phyloP scores from a whole-genome alignment of 2,888 invertebrate genomes.

The Coronaproctus castanopsis region DNA sequence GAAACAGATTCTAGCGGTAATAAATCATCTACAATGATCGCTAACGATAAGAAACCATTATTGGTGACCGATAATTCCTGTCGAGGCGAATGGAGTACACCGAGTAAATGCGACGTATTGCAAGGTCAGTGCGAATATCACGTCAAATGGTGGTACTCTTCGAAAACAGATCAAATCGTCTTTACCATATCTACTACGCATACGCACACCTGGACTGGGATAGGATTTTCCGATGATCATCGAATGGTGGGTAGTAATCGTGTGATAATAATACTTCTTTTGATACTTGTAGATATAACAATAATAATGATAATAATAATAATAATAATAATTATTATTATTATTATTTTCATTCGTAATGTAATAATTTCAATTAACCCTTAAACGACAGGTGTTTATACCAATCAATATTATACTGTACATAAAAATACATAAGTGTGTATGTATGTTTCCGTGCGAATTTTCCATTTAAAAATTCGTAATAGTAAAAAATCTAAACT shows the following conservation, averaged over 20 bases:
- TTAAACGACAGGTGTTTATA: too few relatives aligned
- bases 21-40: too few relatives aligned
- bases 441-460: too few relatives aligned
- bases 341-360: slow-evolving; percentile 11
- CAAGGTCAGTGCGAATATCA: slow-evolving; percentile 55
- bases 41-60: neutral
- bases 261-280: neutral
- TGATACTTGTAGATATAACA: neutral
- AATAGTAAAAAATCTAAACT: too few relatives aligned
- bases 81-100: slow-evolving; percentile 57
- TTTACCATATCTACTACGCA: slow-evolving; percentile 62
- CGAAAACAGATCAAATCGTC: slow-evolving; percentile 46
- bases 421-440: too few relatives aligned
- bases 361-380: too few relatives aligned
- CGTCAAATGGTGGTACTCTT: slow-evolving; percentile 55
- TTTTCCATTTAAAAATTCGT: too few relatives aligned
- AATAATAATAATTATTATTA: slow-evolving; percentile 10
- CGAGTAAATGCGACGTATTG: slow-evolving; percentile 41
- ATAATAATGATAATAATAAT: too few relatives aligned
- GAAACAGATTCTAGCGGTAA: too few relatives aligned
- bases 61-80: slow-evolving; percentile 32
- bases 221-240: slow-evolving; percentile 65
- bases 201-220: slow-evolving; percentile 70
- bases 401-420: too few relatives aligned
- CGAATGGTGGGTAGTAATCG: slow-evolving; percentile 44